Evolutionary conservation across 2,797 vertebrate genomes (phyloP).

Genomic region (Enteromius mattozi): DNA sequence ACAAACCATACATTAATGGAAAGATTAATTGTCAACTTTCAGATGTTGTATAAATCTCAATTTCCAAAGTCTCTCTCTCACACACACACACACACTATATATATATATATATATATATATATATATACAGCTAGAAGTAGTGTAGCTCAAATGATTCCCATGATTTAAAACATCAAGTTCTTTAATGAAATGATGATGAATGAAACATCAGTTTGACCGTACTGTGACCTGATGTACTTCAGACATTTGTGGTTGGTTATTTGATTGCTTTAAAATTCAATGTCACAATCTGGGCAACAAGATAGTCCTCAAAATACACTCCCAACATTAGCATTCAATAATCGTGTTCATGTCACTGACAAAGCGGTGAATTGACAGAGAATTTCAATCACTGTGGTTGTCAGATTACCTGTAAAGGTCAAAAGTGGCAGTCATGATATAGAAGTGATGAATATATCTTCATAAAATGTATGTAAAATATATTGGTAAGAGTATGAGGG

Average conservation of each 20-base stretch:
- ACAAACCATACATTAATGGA: too few species aligned
- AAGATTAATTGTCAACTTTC: too few species aligned
- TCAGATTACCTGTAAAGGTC: slow-evolving; percentile 39
- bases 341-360: not conserved
- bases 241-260: slow-evolving; percentile 15
- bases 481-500: slow-evolving; percentile 13
- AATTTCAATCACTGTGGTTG: slow-evolving; percentile 7
- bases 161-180: not conserved
- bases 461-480: slow-evolving; percentile 4
- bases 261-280: slow-evolving; percentile 16
- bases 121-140: not conserved
- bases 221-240: not conserved
- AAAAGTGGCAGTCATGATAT: slow-evolving; percentile 4
- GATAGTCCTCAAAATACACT: not conserved
- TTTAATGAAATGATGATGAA: not conserved
- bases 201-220: not conserved
- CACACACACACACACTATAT: too few species aligned
- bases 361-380: slow-evolving; percentile 5
- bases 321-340: slow-evolving; percentile 30
- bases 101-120: too few species aligned
- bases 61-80: too few species aligned
- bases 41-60: too few species aligned
- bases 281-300: slow-evolving; percentile 12
- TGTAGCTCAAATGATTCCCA: not conserved
- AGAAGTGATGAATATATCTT: slow-evolving; percentile 22